phyloP scores from a whole-genome alignment of 2,888 invertebrate species.

The Zeuzera pyrina region DNA sequence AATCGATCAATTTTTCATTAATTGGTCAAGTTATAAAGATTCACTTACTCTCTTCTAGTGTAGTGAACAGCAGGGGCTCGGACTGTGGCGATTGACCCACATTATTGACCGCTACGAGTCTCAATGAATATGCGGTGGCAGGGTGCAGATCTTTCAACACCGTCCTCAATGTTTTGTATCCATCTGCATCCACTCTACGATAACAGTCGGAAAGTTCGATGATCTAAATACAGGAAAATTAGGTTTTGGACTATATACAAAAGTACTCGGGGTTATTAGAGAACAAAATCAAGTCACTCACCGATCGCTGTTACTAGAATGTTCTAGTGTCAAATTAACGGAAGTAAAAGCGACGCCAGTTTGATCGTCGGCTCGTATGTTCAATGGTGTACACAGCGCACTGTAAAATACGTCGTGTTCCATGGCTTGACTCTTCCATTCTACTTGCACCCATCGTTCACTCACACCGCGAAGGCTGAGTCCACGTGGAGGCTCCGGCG shows the following conservation, averaged over 20 bases:
- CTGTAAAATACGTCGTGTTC: constrained; percentile 16
- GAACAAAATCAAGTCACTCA: no score
- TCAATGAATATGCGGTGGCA: constrained; percentile 78
- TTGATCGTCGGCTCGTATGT: constrained; percentile 25
- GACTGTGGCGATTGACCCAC: constrained; percentile 82
- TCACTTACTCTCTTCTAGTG: constrained; percentile 83
- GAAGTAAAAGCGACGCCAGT: constrained; percentile 18
- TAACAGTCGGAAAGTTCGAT: no score
- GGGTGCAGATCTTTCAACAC: constrained; percentile 73
- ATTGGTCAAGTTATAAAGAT: no score
- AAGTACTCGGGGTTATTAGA: no score
- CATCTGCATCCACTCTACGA: constrained; percentile 25
- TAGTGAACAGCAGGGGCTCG: constrained; percentile 76
- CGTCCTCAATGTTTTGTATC: constrained; percentile 22
- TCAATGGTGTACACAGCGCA: constrained; percentile 33
- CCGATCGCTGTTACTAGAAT: no score
- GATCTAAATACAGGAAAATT: no score
- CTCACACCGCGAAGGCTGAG: constrained; percentile 74
- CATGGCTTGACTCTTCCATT: constrained; percentile 53
- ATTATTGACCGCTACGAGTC: constrained; percentile 79
- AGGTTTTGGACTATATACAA: no score
- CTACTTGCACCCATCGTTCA: constrained; percentile 72
- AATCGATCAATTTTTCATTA: background rate
- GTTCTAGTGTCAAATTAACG: constrained; percentile 36
- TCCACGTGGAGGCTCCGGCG: constrained; percentile 76